A percentile compares a stretch with the other conserved stretches of the same genome.
Evolutionary conservation across 2,888 invertebrate species (phyloP).

Genomic region (Zaprionus obscuricornis): DNA sequence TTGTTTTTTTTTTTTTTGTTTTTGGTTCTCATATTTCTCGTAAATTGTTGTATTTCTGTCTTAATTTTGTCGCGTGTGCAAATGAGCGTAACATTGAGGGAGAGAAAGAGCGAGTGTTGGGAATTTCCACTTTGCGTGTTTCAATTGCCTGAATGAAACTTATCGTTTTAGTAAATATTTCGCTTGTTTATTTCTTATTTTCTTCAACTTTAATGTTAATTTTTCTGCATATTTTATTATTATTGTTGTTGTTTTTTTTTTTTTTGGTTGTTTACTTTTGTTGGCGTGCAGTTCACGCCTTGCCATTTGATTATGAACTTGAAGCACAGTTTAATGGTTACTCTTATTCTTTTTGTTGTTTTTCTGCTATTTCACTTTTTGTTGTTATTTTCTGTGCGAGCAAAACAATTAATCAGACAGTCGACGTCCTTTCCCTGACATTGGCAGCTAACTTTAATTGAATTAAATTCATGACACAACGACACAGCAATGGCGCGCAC

Average conservation of each 20-base stretch:
- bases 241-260: constrained; percentile 1
- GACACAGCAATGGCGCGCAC: neutral
- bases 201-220: constrained; percentile 36
- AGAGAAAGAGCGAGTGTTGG: no score
- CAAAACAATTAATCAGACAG: constrained; percentile 49
- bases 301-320: constrained; percentile 50
- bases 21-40: neutral
- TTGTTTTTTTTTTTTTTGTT: no score
- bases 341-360: neutral
- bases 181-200: constrained; percentile 53
- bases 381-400: constrained; percentile 10
- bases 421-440: constrained; percentile 19
- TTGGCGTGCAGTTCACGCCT: constrained; percentile 60
- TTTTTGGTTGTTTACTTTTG: constrained; percentile 14
- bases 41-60: constrained; percentile 15
- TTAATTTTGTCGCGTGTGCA: constrained; percentile 46
- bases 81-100: constrained; percentile 27
- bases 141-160: constrained; percentile 23
- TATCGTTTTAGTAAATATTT: constrained; percentile 57
- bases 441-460: constrained; percentile 45
- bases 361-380: constrained; percentile 8
- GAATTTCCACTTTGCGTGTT: constrained; percentile 35
- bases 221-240: constrained; percentile 9
- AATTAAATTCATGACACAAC: constrained; percentile 45
- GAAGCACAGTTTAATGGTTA: constrained; percentile 19